These are phyloP conservation scores for Nibea albiflora DNA, from an alignment of 2,113 vertebrate genomes.

Conservation along the genomic window DNA sequence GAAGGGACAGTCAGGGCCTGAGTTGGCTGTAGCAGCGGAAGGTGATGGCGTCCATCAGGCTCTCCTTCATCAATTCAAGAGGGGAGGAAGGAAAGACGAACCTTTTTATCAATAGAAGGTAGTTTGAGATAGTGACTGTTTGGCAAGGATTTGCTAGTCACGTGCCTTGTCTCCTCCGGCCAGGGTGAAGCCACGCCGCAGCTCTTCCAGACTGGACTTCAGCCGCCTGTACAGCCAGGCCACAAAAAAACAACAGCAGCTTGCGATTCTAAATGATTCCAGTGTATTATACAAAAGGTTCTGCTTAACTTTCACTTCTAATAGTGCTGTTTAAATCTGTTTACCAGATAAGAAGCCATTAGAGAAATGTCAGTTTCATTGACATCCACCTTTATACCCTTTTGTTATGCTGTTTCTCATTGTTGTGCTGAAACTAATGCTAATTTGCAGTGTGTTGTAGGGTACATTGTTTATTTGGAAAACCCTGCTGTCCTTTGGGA, in stretches of 20 bases:
- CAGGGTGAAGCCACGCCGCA: constrained; percentile 3
- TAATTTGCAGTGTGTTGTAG: constrained; percentile 20
- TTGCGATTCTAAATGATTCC: constrained; percentile 11
- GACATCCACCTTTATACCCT: constrained; percentile 7
- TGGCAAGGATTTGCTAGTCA: not conserved
- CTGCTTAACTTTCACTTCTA: constrained; percentile 42
- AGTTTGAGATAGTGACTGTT: constrained; percentile 1
- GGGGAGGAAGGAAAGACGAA: not conserved
- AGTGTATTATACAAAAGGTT: constrained; percentile 18
- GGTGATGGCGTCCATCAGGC: not conserved
- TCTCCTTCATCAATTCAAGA: not conserved
- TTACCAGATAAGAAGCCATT: constrained; percentile 9
- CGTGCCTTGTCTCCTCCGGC: constrained; percentile 35
- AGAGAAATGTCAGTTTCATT: constrained; percentile 24
- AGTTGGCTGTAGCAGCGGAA: constrained; percentile 2
- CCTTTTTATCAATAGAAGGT: not conserved
- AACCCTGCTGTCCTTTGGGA: constrained; percentile 26
- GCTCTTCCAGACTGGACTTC: constrained; percentile 15
- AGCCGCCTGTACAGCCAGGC: constrained; percentile 5
- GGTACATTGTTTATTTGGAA: constrained; percentile 15
- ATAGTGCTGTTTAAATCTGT: constrained; percentile 23
- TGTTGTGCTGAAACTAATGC: constrained; percentile 25
- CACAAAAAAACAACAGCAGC: constrained; percentile 15
- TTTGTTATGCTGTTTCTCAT: constrained; percentile 29
- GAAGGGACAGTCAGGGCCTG: constrained; percentile 5